These are phyloP conservation scores for Charadrius vociferus DNA, from an alignment of 2,113 vertebrate species.

Conservation along the genomic window DNA sequence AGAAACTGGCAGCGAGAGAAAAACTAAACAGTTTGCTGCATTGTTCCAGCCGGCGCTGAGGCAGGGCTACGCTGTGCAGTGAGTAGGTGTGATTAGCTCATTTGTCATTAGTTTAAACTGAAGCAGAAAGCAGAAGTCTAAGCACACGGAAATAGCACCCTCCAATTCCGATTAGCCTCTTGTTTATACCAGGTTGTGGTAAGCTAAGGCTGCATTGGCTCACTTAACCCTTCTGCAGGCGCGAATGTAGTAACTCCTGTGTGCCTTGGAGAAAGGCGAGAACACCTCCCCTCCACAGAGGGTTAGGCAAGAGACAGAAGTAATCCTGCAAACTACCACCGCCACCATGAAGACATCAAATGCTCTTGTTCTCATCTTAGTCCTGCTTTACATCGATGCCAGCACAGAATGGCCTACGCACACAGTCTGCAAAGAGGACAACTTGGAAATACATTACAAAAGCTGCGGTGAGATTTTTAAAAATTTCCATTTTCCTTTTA, in stretches of 20 bases:
- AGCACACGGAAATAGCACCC: neutral
- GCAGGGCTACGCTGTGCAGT: neutral
- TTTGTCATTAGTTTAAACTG: neutral
- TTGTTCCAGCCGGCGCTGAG: neutral
- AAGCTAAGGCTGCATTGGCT: neutral
- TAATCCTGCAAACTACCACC: neutral
- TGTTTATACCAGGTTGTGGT: neutral
- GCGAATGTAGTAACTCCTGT: neutral
- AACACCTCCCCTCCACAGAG: neutral
- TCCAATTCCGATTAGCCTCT: neutral
- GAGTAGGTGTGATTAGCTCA: neutral
- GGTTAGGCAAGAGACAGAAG: neutral
- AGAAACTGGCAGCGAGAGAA: neutral
- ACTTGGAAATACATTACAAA: slow-evolving; percentile 76
- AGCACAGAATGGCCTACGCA: slow-evolving; percentile 72
- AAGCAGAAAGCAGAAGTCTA: slow-evolving; percentile 31
- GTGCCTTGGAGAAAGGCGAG: slow-evolving; percentile 39
- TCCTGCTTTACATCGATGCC: slow-evolving; percentile 30
- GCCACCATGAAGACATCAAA: slow-evolving; percentile 56
- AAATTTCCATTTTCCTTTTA: slow-evolving; percentile 12
- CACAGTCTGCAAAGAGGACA: slow-evolving; percentile 70
- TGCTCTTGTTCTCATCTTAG: neutral
- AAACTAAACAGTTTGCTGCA: neutral
- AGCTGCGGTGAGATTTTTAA: slow-evolving; percentile 78
- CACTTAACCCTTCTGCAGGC: slow-evolving; percentile 3